Percentiles rank a stretch among this genome's conserved stretches.
Evolutionary conservation across 2,113 vertebrate genomes (phyloP).

Genomic region (Rhinolophus ferrumequinum): DNA sequence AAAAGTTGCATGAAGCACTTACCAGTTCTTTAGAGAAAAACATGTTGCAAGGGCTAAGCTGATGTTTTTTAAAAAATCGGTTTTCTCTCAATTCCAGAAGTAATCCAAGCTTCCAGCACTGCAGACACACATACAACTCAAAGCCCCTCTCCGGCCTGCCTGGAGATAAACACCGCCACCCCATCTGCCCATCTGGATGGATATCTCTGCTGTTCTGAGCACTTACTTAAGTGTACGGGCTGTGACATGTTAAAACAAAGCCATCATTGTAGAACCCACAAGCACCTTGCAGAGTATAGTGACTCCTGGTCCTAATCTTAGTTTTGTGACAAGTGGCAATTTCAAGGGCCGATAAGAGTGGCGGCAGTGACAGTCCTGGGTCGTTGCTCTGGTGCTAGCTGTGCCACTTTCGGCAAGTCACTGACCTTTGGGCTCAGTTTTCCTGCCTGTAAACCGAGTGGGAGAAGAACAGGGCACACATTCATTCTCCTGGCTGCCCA

Average conservation of each 20-base stretch:
- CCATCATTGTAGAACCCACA: rapidly evolving
- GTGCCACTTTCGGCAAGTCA: neutral
- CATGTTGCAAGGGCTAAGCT: neutral
- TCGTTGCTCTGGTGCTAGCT: neutral
- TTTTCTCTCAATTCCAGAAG: neutral
- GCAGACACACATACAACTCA: rapidly evolving
- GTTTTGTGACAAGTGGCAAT: neutral
- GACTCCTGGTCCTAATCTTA: neutral
- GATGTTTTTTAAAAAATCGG: rapidly evolving
- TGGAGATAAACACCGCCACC: rapidly evolving
- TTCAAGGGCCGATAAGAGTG: neutral
- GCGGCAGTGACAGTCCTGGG: neutral
- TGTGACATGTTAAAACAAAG: rapidly evolving
- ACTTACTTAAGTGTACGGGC: too few species aligned
- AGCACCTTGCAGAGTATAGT: rapidly evolving
- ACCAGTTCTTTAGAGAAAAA: neutral
- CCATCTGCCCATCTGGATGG: rapidly evolving
- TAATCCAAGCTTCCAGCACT: neutral
- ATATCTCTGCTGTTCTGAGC: neutral
- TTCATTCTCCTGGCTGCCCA: neutral
- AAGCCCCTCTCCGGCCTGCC: rapidly evolving
- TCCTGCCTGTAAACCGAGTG: neutral
- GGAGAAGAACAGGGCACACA: rapidly evolving
- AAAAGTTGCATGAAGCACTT: neutral
- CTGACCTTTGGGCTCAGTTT: neutral